Conservation (phyloP, 2,113 vertebrate species). For the Thamnophis sirtalis region DNA sequence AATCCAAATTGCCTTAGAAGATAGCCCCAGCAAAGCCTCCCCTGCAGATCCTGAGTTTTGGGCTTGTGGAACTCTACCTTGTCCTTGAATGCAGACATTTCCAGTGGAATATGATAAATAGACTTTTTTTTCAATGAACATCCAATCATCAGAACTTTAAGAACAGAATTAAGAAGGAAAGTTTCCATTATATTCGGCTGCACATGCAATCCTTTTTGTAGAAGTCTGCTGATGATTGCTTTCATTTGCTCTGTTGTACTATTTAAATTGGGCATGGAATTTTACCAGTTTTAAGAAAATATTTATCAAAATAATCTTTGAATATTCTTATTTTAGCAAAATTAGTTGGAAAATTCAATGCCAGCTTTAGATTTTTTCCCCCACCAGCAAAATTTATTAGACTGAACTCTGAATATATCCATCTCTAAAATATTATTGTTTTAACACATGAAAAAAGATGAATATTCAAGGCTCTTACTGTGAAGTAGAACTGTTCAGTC, state of each 20-base stretch:
- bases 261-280: neutral
- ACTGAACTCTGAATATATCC: neutral
- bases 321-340: neutral
- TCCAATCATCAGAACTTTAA: neutral
- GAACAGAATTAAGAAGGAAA: neutral
- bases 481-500: slow-evolving; percentile 98
- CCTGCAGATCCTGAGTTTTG: neutral
- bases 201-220: neutral
- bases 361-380: neutral
- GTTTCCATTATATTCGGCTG: neutral
- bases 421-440: neutral
- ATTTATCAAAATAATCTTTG: neutral
- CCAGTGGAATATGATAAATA: neutral
- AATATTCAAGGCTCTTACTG: slow-evolving; percentile 69
- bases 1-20: neutral
- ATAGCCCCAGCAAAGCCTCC: neutral
- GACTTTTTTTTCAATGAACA: neutral
- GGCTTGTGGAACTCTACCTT: neutral
- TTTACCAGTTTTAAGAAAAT: slow-evolving; percentile 9
- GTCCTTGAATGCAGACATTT: neutral
- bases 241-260: neutral
- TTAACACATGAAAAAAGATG: neutral
- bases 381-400: neutral
- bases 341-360: slow-evolving; percentile 14
- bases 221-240: neutral